These are phyloP conservation scores for Cyanoderma ruficeps DNA, from an alignment of 2,113 vertebrate genomes.

Conservation along the genomic window DNA sequence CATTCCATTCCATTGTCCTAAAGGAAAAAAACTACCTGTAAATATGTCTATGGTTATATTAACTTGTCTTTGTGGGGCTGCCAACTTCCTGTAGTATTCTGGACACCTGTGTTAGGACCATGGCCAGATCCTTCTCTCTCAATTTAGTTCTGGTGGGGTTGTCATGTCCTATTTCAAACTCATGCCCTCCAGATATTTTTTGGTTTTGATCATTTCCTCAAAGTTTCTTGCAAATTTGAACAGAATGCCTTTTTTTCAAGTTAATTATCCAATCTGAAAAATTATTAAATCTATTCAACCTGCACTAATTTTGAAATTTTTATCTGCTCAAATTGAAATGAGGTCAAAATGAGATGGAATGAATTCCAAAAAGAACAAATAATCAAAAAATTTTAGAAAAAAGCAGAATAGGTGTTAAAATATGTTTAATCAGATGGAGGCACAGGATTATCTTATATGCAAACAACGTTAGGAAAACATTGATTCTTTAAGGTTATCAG, in stretches of 20 bases:
- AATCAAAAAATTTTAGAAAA: not conserved
- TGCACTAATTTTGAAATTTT: not conserved
- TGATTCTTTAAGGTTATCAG: not conserved
- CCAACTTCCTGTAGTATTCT: not conserved
- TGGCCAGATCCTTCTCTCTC: not conserved
- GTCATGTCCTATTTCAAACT: not conserved
- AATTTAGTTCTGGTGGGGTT: rapidly evolving
- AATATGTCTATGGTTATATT: not conserved
- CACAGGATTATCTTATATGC: not conserved
- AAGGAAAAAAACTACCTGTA: not conserved
- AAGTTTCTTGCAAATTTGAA: not conserved
- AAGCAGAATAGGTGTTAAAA: not conserved
- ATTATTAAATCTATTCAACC: not conserved
- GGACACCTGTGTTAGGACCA: not conserved
- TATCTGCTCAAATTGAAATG: not conserved
- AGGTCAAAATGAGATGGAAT: not conserved
- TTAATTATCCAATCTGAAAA: not conserved
- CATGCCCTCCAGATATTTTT: not conserved
- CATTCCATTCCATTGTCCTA: not conserved
- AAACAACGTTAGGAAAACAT: not conserved
- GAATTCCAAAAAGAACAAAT: not conserved
- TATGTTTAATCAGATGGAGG: not conserved
- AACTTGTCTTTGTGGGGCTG: not conserved
- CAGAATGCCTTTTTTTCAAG: not conserved
- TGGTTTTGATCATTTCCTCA: not conserved